Percentiles rank a stretch among this genome's conserved stretches.
These are phyloP conservation scores for Danio rerio DNA, from an alignment of 2,113 vertebrate genomes.

Conservation along the genomic window GRCz12tu NC_133180.1:30368001-30368500, in stretches of 20 bases:
- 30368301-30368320: slow-evolving; percentile 47
- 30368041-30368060: no score
- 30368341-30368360: slow-evolving; percentile 16
- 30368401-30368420: slow-evolving; percentile 58
- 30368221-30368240: slow-evolving; percentile 19
- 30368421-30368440: slow-evolving; percentile 64
- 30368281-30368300: slow-evolving; percentile 54
- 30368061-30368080: no score
- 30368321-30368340: slow-evolving; percentile 34
- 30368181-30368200: no score
- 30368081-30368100: no score
- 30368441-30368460: slow-evolving; percentile 61
- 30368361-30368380: slow-evolving; percentile 50
- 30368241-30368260: slow-evolving; percentile 15
- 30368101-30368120: no score
- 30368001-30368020: no score
- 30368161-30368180: no score
- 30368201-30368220: not conserved
- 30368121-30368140: no score
- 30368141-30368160: no score
- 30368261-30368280: slow-evolving; percentile 45
- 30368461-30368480: slow-evolving; percentile 51
- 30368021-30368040: no score
- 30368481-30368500: slow-evolving; percentile 55
- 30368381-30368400: slow-evolving; percentile 44